Percentiles rank a stretch among this genome's conserved stretches.
phyloP scores from a whole-genome alignment of 2,888 invertebrate species.

The Temnothorax ravouxi region DNA sequence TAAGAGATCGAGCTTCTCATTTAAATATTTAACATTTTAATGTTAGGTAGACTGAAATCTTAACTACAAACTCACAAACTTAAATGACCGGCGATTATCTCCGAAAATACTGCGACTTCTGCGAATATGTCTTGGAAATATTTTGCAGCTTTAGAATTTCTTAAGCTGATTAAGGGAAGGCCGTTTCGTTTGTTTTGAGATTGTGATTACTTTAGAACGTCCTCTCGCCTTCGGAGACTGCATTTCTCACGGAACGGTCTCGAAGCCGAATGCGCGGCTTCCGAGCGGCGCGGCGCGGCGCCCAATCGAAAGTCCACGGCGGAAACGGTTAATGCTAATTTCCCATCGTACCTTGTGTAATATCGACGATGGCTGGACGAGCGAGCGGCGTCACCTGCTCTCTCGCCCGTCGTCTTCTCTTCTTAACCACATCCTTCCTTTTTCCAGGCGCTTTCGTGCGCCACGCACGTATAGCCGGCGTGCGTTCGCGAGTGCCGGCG shows the following conservation, averaged over 20 bases:
- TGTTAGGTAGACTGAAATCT: not conserved
- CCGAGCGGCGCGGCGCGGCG: conserved; percentile 12
- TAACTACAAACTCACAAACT: not conserved
- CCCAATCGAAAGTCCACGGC: conserved; percentile 47
- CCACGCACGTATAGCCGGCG: conserved; percentile 57
- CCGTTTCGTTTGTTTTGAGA: not conserved
- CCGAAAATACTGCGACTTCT: not conserved
- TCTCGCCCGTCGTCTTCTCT: conserved; percentile 79
- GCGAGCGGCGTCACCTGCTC: conserved; percentile 78
- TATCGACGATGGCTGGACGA: conserved; percentile 66
- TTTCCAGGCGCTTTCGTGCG: conserved; percentile 61
- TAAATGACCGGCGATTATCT: not conserved
- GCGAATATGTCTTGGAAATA: not conserved
- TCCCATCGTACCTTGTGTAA: conserved; percentile 81
- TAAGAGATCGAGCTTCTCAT: not conserved
- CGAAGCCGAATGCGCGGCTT: not conserved
- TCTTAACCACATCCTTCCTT: conserved; percentile 85
- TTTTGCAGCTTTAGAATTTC: conserved; percentile 1
- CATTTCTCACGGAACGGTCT: conserved; percentile 24
- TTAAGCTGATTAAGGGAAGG: not conserved
- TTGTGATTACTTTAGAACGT: not conserved
- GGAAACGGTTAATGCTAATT: conserved; percentile 72
- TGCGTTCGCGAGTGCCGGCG: conserved; percentile 1
- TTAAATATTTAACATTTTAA: conserved; percentile 35
- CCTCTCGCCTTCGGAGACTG: not conserved